Percentiles rank a stretch among this genome's conserved stretches.
Conservation (phyloP, 1,140 invertebrate species). For the Ectropis grisescens region DNA sequence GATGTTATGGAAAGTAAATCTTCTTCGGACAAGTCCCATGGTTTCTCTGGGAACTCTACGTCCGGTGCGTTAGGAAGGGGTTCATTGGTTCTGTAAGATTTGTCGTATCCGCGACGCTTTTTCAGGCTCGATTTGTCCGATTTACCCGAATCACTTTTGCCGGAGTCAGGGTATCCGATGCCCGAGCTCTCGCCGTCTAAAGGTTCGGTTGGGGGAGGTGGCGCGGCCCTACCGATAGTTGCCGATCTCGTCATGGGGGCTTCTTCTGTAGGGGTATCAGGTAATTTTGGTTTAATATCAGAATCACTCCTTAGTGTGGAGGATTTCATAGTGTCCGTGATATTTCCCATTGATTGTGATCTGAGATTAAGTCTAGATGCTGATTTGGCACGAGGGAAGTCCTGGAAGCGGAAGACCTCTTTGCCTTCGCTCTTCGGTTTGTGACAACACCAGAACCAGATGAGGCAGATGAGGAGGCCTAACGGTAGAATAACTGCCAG, state of each 20-base stretch:
- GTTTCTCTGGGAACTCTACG: conserved; percentile 84
- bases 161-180: conserved; percentile 55
- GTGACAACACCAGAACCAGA: conserved; percentile 74
- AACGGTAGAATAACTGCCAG: conserved; percentile 83
- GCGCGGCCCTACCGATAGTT: conserved; percentile 30
- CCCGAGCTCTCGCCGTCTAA: conserved; percentile 53
- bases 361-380: conserved; percentile 70
- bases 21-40: conserved; percentile 80
- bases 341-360: conserved; percentile 64
- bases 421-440: conserved; percentile 60
- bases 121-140: conserved; percentile 59
- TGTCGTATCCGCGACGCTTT: conserved; percentile 81
- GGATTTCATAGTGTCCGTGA: conserved; percentile 62
- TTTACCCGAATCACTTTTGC: conserved; percentile 50
- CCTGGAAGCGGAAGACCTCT: conserved; percentile 52
- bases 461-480: conserved; percentile 78
- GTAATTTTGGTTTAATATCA: conserved; percentile 38
- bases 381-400: conserved; percentile 65
- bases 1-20: conserved; percentile 71
- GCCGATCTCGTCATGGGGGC: conserved; percentile 24
- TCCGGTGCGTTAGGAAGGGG: conserved; percentile 81
- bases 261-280: conserved; percentile 46
- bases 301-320: conserved; percentile 44
- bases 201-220: conserved; percentile 30
- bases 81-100: conserved; percentile 85